Evolutionary conservation across 2,888 invertebrate species (phyloP).

Genomic region (Hanleya hanleyi): DNA sequence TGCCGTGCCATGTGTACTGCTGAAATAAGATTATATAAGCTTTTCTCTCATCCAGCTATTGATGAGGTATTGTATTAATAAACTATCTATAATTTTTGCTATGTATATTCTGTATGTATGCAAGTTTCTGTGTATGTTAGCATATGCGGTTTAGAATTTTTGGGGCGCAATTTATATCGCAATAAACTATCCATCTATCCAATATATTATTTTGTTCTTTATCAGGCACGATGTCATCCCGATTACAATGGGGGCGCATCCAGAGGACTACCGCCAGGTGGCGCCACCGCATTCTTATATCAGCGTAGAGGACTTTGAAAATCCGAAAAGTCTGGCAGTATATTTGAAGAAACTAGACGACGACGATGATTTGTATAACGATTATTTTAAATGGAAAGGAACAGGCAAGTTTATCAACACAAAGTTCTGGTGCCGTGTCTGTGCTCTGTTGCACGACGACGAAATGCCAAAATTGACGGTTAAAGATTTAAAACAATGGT

Average conservation of each 20-base stretch:
- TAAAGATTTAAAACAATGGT: conserved; percentile 92
- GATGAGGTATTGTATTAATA: too few species aligned
- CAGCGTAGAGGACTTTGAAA: conserved; percentile 95
- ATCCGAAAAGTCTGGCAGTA: conserved; percentile 87
- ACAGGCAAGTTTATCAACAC: conserved; percentile 13
- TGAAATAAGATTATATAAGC: too few species aligned
- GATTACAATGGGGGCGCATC: conserved; percentile 94
- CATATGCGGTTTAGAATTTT: too few species aligned
- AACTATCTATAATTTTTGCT: too few species aligned
- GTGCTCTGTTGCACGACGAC: conserved; percentile 15
- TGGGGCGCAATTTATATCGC: too few species aligned
- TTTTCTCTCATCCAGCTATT: too few species aligned
- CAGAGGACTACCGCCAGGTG: conserved; percentile 88
- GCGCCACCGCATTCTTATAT: conserved; percentile 94
- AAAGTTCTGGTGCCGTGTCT: conserved; percentile 12
- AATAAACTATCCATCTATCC: too few species aligned
- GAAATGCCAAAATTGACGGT: conserved; percentile 74
- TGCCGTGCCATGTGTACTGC: too few species aligned
- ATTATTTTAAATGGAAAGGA: conserved; percentile 93
- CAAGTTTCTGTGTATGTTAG: too few species aligned
- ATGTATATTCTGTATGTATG: too few species aligned
- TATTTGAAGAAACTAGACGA: conserved; percentile 88
- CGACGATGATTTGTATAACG: conserved; percentile 91
- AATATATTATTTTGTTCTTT: not conserved
- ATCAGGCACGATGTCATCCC: conserved; percentile 86